phyloP scores from a whole-genome alignment of 2,797 vertebrate genomes.

The Ceyx erithaca region DNA sequence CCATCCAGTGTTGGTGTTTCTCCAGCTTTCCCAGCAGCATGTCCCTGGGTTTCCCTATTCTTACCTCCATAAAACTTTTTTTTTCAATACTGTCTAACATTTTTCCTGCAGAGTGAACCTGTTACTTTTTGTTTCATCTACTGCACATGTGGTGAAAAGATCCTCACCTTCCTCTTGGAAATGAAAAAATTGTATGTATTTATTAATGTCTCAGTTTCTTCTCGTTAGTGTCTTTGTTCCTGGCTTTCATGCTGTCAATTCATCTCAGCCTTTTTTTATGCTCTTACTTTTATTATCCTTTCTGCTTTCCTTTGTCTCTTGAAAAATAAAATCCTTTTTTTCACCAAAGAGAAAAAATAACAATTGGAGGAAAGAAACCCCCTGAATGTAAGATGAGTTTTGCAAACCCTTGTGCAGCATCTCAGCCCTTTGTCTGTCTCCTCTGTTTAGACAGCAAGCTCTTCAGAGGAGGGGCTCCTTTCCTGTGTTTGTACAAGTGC shows the following conservation, averaged over 20 bases:
- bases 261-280: neutral
- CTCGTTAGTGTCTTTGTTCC: neutral
- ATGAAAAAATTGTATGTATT: neutral
- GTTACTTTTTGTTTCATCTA: neutral
- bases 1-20: neutral
- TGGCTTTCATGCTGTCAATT: neutral
- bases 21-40: neutral
- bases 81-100: neutral
- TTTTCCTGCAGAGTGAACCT: neutral
- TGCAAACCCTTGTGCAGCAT: neutral
- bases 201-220: neutral
- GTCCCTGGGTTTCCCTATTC: neutral
- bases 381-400: neutral
- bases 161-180: neutral
- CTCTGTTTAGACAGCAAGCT: conserved; percentile 61
- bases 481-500: conserved; percentile 73
- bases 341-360: neutral
- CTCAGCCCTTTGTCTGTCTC: conserved; percentile 48
- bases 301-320: neutral
- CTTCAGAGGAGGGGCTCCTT: conserved; percentile 67
- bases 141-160: neutral
- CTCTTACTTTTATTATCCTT: neutral
- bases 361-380: neutral
- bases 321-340: neutral
- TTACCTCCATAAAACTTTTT: neutral